Conservation (phyloP, 2,888 invertebrate species). For the Standfussiana lucernea region DNA sequence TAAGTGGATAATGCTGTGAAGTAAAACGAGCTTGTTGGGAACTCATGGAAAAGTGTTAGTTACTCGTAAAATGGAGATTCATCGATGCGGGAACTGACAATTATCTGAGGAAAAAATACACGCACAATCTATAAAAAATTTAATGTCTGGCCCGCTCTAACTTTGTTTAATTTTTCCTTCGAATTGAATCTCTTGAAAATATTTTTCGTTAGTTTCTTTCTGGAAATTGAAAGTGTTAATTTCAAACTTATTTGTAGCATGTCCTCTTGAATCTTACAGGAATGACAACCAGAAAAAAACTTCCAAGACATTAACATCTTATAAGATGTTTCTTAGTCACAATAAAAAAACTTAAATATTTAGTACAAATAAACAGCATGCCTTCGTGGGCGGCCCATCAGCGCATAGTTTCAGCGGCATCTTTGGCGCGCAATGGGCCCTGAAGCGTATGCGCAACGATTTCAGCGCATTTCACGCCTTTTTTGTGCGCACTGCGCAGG, state of each 20-base stretch:
- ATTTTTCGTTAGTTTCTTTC: background rate
- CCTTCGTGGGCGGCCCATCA: slow-evolving; percentile 88
- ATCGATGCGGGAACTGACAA: slow-evolving; percentile 48
- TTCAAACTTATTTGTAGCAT: background rate
- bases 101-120: slow-evolving; percentile 37
- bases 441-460: slow-evolving; percentile 85
- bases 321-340: slow-evolving; percentile 22
- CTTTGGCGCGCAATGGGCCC: slow-evolving; percentile 86
- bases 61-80: slow-evolving; percentile 54
- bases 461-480: slow-evolving; percentile 88
- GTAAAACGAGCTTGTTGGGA: slow-evolving; percentile 56
- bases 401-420: slow-evolving; percentile 84
- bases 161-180: slow-evolving; percentile 10
- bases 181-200: background rate
- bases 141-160: background rate
- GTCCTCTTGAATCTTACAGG: slow-evolving; percentile 21
- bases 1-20: slow-evolving; percentile 60
- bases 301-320: slow-evolving; percentile 1
- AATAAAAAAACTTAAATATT: slow-evolving; percentile 56
- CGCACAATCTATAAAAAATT: background rate
- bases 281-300: background rate
- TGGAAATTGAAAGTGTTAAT: slow-evolving; percentile 39
- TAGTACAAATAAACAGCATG: slow-evolving; percentile 61
- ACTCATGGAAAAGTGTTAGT: slow-evolving; percentile 64
- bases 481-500: slow-evolving; percentile 77